Evolutionary conservation across 2,797 vertebrate species (phyloP).

Genomic region (Pseudochirops cupreus): DNA sequence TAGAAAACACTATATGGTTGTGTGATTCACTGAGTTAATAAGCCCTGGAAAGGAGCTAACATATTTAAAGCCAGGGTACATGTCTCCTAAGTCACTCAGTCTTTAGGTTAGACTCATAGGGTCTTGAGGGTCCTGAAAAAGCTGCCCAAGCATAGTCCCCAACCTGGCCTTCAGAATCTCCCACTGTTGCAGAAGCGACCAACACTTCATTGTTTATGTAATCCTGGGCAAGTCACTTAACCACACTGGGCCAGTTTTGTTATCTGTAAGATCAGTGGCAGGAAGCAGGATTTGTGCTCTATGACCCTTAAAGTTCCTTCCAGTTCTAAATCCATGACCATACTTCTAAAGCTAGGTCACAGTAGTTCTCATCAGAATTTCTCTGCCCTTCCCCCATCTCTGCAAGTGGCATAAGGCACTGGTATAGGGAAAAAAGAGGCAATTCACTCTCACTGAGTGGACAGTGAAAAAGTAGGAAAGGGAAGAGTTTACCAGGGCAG

Average conservation of each 20-base stretch:
- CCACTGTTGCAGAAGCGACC: not conserved
- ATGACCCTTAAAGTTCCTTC: not conserved
- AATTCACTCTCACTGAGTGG: conserved; percentile 18
- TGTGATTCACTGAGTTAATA: conserved; percentile 37
- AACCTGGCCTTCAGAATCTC: not conserved
- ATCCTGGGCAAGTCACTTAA: not conserved
- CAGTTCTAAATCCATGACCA: not conserved
- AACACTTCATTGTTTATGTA: not conserved
- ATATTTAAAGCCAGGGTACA: conserved; percentile 18
- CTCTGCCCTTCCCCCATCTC: not conserved
- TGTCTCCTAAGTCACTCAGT: not conserved
- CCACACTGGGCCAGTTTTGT: not conserved
- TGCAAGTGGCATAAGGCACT: not conserved
- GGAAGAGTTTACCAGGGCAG: conserved; percentile 26
- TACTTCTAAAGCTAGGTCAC: not conserved
- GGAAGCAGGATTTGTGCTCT: conserved; percentile 43
- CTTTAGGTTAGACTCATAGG: not conserved
- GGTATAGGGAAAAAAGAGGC: not conserved
- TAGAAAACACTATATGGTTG: not conserved
- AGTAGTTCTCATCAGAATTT: not conserved
- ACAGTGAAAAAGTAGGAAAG: conserved; percentile 43
- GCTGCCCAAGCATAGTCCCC: not conserved
- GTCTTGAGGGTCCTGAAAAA: conserved; percentile 10
- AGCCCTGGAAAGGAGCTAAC: not conserved
- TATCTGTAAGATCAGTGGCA: not conserved